These are phyloP conservation scores for Heteractis magnifica DNA, from an alignment of 92 coral and sea anemone species.

Conservation along the genomic window DNA sequence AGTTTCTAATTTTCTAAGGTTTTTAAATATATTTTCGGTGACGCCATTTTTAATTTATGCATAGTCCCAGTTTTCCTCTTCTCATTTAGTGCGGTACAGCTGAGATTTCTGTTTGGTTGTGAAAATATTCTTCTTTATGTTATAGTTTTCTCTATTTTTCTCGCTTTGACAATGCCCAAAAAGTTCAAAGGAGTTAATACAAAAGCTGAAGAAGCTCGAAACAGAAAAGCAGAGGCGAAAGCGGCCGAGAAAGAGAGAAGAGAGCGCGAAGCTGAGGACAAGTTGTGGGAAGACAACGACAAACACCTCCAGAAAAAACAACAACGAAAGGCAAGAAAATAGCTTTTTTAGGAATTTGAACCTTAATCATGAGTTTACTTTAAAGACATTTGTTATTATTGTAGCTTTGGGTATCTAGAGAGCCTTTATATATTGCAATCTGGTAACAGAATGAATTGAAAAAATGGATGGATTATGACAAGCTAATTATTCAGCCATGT, in stretches of 20 bases:
- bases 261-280: constrained; percentile 82
- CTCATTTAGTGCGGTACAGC: neutral
- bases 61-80: constrained; percentile 10
- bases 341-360: neutral
- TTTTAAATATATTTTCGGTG: neutral
- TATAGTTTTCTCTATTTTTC: constrained; percentile 19
- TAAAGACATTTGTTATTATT: neutral
- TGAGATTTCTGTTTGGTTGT: neutral
- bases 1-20: neutral
- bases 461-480: too few relatives aligned
- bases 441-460: too few relatives aligned
- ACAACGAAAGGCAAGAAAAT: constrained; percentile 71
- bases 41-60: constrained; percentile 39
- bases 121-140: neutral
- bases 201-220: constrained; percentile 94
- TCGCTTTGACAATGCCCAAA: constrained; percentile 75
- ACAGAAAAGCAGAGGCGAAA: constrained; percentile 77
- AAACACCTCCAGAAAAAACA: constrained; percentile 70
- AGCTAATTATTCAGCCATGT: too few relatives aligned
- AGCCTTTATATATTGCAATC: too few relatives aligned
- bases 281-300: constrained; percentile 85
- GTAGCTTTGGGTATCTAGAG: too few relatives aligned
- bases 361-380: neutral
- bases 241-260: constrained; percentile 79
- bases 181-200: constrained; percentile 93